These are phyloP conservation scores for Drosophila yakuba DNA, from an alignment of 1,140 invertebrate genomes.

Conservation along the genomic window DNA sequence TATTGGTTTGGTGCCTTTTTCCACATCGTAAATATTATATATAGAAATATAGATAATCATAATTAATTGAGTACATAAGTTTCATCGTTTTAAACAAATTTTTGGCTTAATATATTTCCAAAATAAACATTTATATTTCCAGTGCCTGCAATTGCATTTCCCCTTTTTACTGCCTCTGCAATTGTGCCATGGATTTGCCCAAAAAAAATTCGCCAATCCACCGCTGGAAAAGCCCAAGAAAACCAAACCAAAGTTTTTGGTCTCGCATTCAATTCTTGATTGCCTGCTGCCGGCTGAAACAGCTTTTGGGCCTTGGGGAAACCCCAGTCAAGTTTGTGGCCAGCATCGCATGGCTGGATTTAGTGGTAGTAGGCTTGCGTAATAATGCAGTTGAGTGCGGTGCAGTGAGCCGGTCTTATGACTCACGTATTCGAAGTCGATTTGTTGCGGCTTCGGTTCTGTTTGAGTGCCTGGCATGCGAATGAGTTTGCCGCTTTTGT, in stretches of 20 bases:
- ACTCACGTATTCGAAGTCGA: constrained; percentile 27
- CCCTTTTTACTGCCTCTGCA: constrained; percentile 32
- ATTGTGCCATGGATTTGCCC: constrained; percentile 63
- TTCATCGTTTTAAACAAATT: background rate
- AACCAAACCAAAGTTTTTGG: constrained; percentile 32
- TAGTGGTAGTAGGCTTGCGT: constrained; percentile 51
- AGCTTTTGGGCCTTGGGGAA: constrained; percentile 70
- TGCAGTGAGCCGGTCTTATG: constrained; percentile 33
- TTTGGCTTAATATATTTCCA: background rate
- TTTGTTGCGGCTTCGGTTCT: constrained; percentile 57
- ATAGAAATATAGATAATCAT: background rate
- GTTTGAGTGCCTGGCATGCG: constrained; percentile 14
- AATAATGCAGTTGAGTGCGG: constrained; percentile 54
- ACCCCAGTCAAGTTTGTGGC: constrained; percentile 56
- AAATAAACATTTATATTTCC: background rate
- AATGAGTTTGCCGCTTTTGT: constrained; percentile 52
- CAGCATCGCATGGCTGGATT: constrained; percentile 26
- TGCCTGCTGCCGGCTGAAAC: constrained; percentile 45
- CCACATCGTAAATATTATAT: no score
- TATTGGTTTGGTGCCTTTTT: no score
- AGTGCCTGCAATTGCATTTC: constrained; percentile 9
- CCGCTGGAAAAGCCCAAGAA: constrained; percentile 49
- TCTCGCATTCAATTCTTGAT: constrained; percentile 58
- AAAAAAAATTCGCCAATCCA: constrained; percentile 30
- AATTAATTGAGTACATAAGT: background rate